Conservation (phyloP, 2,888 invertebrate genomes). For the Dryadula phaetusa region DNA sequence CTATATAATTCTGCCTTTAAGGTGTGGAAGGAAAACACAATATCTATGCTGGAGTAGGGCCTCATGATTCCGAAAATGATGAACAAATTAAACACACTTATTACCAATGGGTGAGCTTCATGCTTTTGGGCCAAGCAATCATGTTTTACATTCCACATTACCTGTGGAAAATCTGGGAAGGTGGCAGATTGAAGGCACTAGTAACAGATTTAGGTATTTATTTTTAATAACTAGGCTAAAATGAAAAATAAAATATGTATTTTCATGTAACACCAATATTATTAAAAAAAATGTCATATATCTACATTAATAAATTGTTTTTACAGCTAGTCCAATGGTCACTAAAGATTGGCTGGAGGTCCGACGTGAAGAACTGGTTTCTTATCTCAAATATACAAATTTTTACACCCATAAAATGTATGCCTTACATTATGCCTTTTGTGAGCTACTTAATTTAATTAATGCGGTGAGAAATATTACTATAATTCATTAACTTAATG, state of each 20-base stretch:
- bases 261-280: no score
- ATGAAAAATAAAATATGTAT: no score
- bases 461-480: constrained; percentile 86
- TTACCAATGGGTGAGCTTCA: constrained; percentile 90
- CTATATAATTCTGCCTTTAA: constrained; percentile 37
- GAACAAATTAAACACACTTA: constrained; percentile 85
- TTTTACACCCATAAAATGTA: constrained; percentile 86
- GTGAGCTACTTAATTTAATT: constrained; percentile 89
- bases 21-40: constrained; percentile 79
- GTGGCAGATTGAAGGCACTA: constrained; percentile 85
- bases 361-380: constrained; percentile 82
- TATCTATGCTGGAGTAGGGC: constrained; percentile 82
- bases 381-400: constrained; percentile 84
- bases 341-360: constrained; percentile 82
- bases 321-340: constrained; percentile 80
- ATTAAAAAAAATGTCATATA: no score
- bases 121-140: constrained; percentile 87
- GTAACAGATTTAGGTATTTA: constrained; percentile 83
- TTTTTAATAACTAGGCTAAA: constrained; percentile 18
- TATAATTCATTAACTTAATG: neutral
- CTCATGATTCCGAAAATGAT: constrained; percentile 65
- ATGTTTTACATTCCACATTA: constrained; percentile 89
- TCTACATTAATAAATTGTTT: constrained; percentile 55
- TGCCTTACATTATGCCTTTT: constrained; percentile 87
- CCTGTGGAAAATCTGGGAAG: constrained; percentile 90